These are phyloP conservation scores for Elymnias hypermnestra DNA, from an alignment of 1,140 invertebrate species.

Conservation along the genomic window DNA sequence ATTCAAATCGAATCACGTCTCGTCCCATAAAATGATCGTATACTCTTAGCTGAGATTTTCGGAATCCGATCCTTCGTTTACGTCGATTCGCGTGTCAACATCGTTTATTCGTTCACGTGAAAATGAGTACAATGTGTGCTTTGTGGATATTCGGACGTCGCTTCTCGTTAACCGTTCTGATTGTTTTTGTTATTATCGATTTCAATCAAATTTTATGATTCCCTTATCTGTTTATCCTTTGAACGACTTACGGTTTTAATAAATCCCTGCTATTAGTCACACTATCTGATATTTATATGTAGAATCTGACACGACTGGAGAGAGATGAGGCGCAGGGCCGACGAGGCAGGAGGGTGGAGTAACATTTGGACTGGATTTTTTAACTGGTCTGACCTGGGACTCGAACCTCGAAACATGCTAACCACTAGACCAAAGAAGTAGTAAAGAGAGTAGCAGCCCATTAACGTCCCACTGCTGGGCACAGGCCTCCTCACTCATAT, in stretches of 20 bases:
- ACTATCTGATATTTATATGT: no score
- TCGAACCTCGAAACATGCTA: no score
- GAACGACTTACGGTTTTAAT: constrained; percentile 3
- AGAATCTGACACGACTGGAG: no score
- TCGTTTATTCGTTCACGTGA: constrained; percentile 4
- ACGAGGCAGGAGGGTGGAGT: no score
- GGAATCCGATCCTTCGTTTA: constrained; percentile 8
- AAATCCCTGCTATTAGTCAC: background rate
- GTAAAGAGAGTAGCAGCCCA: no score
- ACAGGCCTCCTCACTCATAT: no score
- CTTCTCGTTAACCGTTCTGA: constrained; percentile 6
- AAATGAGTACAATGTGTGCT: constrained; percentile 12
- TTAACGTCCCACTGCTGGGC: no score
- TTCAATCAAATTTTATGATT: constrained; percentile 4
- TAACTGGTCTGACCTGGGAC: no score
- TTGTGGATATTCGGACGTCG: constrained; percentile 7
- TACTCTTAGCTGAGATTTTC: constrained; percentile 5
- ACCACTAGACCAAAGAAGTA: no score
- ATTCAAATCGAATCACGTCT: constrained; percentile 5
- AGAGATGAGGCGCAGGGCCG: no score
- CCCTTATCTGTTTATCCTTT: constrained; percentile 5
- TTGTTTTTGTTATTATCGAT: constrained; percentile 13
- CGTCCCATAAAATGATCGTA: constrained; percentile 8
- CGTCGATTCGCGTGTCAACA: constrained; percentile 7
- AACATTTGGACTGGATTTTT: no score